A percentile compares a stretch with the other conserved stretches of the same genome.
These are phyloP conservation scores for Umimayanthus kanabou DNA, from an alignment of 92 coral and sea anemone species.

Conservation along the genomic window DNA sequence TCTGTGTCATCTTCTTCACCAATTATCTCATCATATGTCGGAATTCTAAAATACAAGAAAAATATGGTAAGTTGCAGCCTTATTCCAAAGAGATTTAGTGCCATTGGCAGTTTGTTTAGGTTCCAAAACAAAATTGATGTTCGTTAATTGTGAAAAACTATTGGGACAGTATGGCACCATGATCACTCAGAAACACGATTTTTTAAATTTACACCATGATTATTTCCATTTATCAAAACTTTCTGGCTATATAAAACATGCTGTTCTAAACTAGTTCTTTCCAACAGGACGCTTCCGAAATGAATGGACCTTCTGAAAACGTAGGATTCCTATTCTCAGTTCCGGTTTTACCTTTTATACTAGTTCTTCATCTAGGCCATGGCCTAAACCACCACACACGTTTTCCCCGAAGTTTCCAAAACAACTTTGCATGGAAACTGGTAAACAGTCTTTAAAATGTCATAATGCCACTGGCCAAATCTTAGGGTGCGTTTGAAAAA, in stretches of 20 bases:
- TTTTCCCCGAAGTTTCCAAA: background rate
- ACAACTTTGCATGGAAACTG: background rate
- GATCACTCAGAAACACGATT: too few species aligned
- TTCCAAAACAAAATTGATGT: background rate
- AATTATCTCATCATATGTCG: conserved; percentile 88
- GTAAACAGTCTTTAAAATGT: too few species aligned
- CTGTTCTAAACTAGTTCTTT: background rate
- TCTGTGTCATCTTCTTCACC: conserved; percentile 68
- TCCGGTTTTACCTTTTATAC: too few species aligned
- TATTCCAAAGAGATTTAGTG: background rate
- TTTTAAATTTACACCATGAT: too few species aligned
- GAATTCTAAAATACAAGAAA: conserved; percentile 60
- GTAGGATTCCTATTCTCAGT: too few species aligned
- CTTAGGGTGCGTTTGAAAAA: too few species aligned
- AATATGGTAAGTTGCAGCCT: background rate
- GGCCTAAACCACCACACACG: background rate
- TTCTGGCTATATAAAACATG: background rate
- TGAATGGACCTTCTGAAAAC: too few species aligned
- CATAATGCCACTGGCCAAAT: too few species aligned
- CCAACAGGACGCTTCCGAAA: background rate
- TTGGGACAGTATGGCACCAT: background rate
- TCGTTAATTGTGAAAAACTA: background rate
- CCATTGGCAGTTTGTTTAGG: background rate
- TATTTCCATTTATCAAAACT: background rate
- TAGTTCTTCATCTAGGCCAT: background rate